Percentiles rank a stretch among this genome's conserved stretches.
Conservation (phyloP, 2,888 invertebrate genomes). For the Laspeyria flexula region DNA sequence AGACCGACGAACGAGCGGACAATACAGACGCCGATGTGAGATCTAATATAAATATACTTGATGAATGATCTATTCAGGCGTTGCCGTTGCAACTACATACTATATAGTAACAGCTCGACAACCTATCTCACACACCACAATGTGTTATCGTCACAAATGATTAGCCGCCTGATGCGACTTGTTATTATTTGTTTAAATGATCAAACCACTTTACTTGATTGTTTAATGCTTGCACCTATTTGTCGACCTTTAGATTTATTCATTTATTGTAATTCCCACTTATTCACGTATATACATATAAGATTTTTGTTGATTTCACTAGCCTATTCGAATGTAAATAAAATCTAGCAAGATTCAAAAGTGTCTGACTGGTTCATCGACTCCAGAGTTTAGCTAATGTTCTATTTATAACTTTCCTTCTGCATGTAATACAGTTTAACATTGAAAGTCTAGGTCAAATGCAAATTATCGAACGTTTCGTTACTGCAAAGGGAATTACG, state of each 20-base stretch:
- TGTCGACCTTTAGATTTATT: background rate
- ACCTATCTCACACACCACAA: conserved; percentile 24
- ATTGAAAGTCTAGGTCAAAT: conserved; percentile 52
- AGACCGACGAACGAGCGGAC: conserved; percentile 35
- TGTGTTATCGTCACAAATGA: conserved; percentile 20
- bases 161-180: conserved; percentile 14
- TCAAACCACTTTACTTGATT: conserved; percentile 10
- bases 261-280: background rate
- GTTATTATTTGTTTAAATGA: conserved; percentile 13
- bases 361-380: conserved; percentile 19
- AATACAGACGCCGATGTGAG: conserved; percentile 33
- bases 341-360: background rate
- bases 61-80: conserved; percentile 22
- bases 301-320: background rate
- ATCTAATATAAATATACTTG: conserved; percentile 32
- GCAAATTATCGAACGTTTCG: conserved; percentile 45
- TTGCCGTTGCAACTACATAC: conserved; percentile 4
- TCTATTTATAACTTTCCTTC: conserved; percentile 45
- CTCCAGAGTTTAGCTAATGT: conserved; percentile 8
- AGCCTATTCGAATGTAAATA: no score
- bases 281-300: background rate
- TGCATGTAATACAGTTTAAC: conserved; percentile 37
- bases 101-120: no score
- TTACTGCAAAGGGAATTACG: conserved; percentile 38
- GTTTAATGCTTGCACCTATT: conserved; percentile 5